Evolutionary conservation across 2,797 vertebrate genomes (phyloP).

Genomic region (Sarcoramphus papa): DNA sequence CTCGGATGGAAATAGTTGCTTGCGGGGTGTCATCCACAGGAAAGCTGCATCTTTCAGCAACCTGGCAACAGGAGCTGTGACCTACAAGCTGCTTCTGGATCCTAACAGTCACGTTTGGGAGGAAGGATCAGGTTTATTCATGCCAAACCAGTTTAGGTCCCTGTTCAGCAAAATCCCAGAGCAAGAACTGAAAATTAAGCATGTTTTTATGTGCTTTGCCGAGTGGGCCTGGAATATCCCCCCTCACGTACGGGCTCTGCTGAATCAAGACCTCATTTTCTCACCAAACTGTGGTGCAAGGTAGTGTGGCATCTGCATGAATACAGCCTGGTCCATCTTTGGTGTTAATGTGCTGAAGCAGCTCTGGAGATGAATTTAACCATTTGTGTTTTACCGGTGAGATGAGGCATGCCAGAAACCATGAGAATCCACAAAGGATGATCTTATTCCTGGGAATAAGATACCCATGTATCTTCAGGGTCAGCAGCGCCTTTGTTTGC

Average conservation of each 20-base stretch:
- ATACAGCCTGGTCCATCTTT: neutral
- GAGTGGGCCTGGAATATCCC: neutral
- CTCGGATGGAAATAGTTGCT: neutral
- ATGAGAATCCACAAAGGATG: neutral
- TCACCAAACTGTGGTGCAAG: neutral
- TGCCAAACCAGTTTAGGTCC: neutral
- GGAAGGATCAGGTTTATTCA: neutral
- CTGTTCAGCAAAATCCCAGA: neutral
- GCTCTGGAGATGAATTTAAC: neutral
- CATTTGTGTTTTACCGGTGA: neutral
- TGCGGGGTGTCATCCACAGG: neutral
- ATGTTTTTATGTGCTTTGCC: neutral
- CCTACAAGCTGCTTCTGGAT: neutral
- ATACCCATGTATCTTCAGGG: neutral
- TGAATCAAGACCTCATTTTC: neutral
- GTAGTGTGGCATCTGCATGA: neutral
- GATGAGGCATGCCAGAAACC: neutral
- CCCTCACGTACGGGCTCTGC: neutral
- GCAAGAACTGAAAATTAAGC: neutral
- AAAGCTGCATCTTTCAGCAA: neutral
- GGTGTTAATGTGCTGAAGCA: neutral
- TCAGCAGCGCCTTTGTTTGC: constrained; percentile 25
- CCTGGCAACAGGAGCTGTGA: neutral
- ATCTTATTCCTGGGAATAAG: neutral
- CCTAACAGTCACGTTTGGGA: fast-evolving